Percentiles rank a stretch among this genome's conserved stretches.
phyloP scores from a whole-genome alignment of 2,113 vertebrate species.

The Trogon surrucura region DNA sequence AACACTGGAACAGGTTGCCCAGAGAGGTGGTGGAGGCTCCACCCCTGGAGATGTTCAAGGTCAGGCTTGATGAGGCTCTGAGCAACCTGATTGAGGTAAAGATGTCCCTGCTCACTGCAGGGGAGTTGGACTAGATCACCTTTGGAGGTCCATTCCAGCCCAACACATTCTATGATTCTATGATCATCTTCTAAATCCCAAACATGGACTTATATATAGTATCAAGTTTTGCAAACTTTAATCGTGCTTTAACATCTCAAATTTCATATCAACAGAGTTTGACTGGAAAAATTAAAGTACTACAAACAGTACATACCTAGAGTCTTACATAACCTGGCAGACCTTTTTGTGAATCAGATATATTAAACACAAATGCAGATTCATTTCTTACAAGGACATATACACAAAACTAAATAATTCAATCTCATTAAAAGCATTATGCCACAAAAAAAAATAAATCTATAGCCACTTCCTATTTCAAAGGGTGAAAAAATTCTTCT shows the following conservation, averaged over 20 bases:
- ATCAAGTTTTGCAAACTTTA: neutral
- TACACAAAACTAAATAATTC: neutral
- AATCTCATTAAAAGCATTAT: neutral
- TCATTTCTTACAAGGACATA: neutral
- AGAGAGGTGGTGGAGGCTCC: no score
- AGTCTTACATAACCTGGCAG: neutral
- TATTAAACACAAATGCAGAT: neutral
- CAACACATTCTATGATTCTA: no score
- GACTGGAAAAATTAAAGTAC: neutral
- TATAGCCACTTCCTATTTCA: neutral
- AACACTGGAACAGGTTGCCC: no score
- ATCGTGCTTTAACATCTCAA: neutral
- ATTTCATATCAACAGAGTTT: neutral
- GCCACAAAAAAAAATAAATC: neutral
- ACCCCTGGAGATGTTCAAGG: no score
- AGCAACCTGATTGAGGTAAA: no score
- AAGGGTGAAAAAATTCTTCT: neutral
- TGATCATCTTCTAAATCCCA: neutral
- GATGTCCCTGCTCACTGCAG: no score
- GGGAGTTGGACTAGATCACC: no score
- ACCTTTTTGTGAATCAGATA: neutral
- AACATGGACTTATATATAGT: accelerated
- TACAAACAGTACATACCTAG: neutral
- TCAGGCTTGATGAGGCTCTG: no score
- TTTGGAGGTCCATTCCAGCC: no score